A percentile compares a stretch with the other conserved stretches of the same genome.
These are phyloP conservation scores for Chelon labrosus DNA, from an alignment of 2,797 vertebrate species.

Conservation along the genomic window DNA sequence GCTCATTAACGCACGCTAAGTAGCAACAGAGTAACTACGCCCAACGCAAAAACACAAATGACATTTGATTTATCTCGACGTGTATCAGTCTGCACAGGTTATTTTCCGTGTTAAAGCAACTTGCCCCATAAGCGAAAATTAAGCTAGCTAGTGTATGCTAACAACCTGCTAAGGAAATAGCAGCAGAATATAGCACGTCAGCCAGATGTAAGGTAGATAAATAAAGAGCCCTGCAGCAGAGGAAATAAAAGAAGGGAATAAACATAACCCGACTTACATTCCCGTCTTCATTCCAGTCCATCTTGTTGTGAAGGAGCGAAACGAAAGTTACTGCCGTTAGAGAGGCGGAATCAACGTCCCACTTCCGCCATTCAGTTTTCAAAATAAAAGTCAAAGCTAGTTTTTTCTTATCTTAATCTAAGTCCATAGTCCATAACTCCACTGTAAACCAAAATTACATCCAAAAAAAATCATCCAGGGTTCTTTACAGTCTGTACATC, in stretches of 20 bases:
- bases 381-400: slow-evolving; percentile 43
- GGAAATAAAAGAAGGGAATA: not conserved
- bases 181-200: too few relatives aligned
- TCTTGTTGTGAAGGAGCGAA: slow-evolving; percentile 58
- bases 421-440: too few relatives aligned
- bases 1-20: not conserved
- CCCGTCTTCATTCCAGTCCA: slow-evolving; percentile 71
- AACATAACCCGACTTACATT: slow-evolving; percentile 51
- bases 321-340: slow-evolving; percentile 51
- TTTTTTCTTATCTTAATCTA: too few relatives aligned
- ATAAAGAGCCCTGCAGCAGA: accelerated
- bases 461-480: too few relatives aligned
- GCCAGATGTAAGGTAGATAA: not conserved
- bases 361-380: slow-evolving; percentile 44
- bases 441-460: too few relatives aligned
- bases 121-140: slow-evolving; percentile 3
- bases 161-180: not conserved
- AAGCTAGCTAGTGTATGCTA: slow-evolving; percentile 36
- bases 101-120: slow-evolving; percentile 25
- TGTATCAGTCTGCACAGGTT: slow-evolving; percentile 17
- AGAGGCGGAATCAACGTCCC: not conserved
- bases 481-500: too few relatives aligned
- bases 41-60: not conserved
- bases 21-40: slow-evolving; percentile 9
- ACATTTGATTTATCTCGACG: slow-evolving; percentile 12